Evolutionary conservation across 2,888 invertebrate genomes (phyloP), one percentile per base, ranked within the genome.

Genomic region (Eledona agricola): DNA sequence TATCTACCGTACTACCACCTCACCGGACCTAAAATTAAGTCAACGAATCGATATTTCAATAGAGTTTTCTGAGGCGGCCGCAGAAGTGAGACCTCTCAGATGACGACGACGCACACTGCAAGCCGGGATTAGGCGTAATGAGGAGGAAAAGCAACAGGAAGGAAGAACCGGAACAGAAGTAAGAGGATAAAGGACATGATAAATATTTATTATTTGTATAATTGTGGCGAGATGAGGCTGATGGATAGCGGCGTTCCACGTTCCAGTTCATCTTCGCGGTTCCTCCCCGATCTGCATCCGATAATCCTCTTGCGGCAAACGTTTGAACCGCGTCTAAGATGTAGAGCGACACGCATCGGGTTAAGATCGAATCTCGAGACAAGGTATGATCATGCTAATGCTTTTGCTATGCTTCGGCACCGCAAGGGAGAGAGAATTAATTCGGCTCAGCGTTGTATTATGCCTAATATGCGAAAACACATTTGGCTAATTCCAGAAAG

Each of bases 341-440:
- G 69, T 62, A 61, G 64, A 65, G 70, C 71, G 71, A 70, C 71
- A 69, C 70, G 66, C 69, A 64, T 63, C 64, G 73, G 71, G 71
- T 71, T 73, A 74, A 74, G 74, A 73, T 70, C 63, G 51, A 67
- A 69, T 65, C 62, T 67, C 58, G 65, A 73, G 72, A 72, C 74
- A 73, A 75, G 73, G 74, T 75, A 74, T 70, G 74, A 75, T 74
- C 74, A 72, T 72, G 72, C 72, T 76, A 76, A 76, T 75, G 75
- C 76, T 72, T 75, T 75, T 74, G 69, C 75, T 70, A 67, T 74
- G 75, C 75, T 74, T 60, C 67, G 63, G 60, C 63, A 73, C 73
- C 73, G 70, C 74, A 75, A 74, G 71, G 71, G 72, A 72, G 70
- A 66, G 67, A 63, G 71, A 71, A 72, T 72, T 72, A 72, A 72